These are phyloP conservation scores for Acleris literana DNA, from an alignment of 2,888 invertebrate genomes.

Conservation along the genomic window DNA sequence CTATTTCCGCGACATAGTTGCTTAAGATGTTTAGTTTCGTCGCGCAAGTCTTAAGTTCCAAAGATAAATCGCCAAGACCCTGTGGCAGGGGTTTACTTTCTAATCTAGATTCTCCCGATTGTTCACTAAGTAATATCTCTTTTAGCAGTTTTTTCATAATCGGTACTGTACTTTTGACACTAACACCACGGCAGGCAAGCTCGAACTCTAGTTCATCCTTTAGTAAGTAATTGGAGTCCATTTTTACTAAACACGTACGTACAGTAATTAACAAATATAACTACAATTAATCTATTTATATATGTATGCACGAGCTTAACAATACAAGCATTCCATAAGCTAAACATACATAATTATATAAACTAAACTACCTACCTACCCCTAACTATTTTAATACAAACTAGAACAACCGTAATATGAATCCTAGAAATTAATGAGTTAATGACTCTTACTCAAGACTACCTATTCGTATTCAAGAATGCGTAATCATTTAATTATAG, in stretches of 20 bases:
- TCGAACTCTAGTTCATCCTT: slow-evolving; percentile 10
- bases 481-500: no score
- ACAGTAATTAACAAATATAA: background rate
- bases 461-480: no score
- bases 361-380: no score
- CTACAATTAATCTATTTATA: background rate
- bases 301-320: no score
- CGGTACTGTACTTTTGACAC: background rate
- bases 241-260: background rate
- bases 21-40: background rate
- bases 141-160: background rate
- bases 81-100: background rate
- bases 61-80: background rate
- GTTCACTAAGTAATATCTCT: background rate
- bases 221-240: background rate
- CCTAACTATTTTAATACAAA: no score
- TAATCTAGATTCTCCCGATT: background rate
- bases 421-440: no score
- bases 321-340: no score
- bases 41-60: background rate
- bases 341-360: no score
- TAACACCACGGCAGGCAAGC: background rate
- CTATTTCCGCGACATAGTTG: slow-evolving; percentile 1
- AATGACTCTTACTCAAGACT: no score
- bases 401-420: no score